These are phyloP conservation scores for Campaea margaritaria DNA, from an alignment of 2,888 invertebrate species.

Conservation along the genomic window DNA sequence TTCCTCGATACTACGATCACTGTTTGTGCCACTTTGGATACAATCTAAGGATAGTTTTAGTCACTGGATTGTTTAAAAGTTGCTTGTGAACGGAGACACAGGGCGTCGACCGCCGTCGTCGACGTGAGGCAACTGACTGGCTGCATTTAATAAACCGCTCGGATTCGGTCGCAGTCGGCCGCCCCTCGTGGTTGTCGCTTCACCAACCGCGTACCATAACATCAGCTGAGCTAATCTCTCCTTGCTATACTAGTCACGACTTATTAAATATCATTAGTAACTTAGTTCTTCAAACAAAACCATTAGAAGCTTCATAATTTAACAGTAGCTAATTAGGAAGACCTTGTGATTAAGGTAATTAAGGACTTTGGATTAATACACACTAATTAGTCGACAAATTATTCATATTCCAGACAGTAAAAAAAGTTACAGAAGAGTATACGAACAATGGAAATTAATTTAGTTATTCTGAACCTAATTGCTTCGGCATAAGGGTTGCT, in stretches of 20 bases:
- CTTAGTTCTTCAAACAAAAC: conserved; percentile 24
- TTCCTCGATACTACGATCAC: conserved; percentile 43
- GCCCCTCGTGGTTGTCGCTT: conserved; percentile 38
- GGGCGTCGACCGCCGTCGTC: conserved; percentile 56
- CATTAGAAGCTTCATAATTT: conserved; percentile 24
- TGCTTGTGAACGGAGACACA: conserved; percentile 41
- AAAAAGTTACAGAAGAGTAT: conserved; percentile 23
- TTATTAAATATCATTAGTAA: conserved; percentile 34
- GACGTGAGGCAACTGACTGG: conserved; percentile 67
- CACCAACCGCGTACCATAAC: conserved; percentile 49
- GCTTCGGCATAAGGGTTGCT: conserved; percentile 16
- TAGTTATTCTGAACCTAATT: conserved; percentile 9
- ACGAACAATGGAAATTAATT: conserved; percentile 11
- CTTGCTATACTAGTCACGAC: conserved; percentile 29
- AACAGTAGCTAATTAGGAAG: conserved; percentile 30
- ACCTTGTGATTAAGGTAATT: conserved; percentile 26
- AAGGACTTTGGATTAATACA: conserved; percentile 12
- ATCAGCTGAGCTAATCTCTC: conserved; percentile 58
- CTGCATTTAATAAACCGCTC: conserved; percentile 40
- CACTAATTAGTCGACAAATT: conserved; percentile 34
- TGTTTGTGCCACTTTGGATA: conserved; percentile 48
- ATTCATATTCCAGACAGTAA: conserved; percentile 18
- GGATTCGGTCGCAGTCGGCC: conserved; percentile 37
- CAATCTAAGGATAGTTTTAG: conserved; percentile 38
- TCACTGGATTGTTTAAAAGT: conserved; percentile 33